Evolutionary conservation across 2,113 vertebrate genomes (phyloP).

Genomic region (Oreochromis tanganicae): DNA sequence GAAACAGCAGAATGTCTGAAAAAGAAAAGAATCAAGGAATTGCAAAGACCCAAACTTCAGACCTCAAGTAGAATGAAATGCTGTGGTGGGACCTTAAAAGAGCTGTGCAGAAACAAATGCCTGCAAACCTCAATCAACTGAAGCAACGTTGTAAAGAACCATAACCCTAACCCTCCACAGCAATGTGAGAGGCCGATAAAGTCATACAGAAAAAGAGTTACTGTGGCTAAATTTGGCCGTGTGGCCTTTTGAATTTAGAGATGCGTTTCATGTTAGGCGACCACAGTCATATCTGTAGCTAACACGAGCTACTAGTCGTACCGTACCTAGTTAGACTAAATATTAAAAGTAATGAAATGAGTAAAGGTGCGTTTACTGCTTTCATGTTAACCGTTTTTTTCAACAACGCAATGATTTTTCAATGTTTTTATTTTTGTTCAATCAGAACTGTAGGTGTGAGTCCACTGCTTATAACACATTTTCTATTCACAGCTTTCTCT

Average conservation of each 20-base stretch:
- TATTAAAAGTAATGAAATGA: background rate
- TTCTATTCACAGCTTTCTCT: background rate
- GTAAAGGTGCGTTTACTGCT: background rate
- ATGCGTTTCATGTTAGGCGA: background rate
- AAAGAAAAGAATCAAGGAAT: fast-evolving
- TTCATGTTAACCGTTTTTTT: background rate
- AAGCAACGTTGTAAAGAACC: background rate
- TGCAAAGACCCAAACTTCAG: fast-evolving
- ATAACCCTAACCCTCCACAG: background rate
- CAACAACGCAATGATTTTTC: background rate
- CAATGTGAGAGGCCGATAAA: background rate
- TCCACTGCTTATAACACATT: background rate
- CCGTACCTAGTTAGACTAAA: background rate
- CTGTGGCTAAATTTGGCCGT: fast-evolving
- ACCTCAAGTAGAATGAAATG: background rate
- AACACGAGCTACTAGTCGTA: background rate
- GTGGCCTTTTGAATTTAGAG: background rate
- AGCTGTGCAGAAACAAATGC: background rate
- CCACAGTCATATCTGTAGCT: fast-evolving
- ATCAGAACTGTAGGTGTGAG: background rate
- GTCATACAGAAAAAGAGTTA: background rate
- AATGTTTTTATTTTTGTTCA: background rate
- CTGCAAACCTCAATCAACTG: background rate
- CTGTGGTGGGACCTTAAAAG: background rate
- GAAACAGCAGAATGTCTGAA: fast-evolving